Conservation (phyloP, 37 sponge, comb jelly and placozoan genomes). For the Agelas oroides region DNA sequence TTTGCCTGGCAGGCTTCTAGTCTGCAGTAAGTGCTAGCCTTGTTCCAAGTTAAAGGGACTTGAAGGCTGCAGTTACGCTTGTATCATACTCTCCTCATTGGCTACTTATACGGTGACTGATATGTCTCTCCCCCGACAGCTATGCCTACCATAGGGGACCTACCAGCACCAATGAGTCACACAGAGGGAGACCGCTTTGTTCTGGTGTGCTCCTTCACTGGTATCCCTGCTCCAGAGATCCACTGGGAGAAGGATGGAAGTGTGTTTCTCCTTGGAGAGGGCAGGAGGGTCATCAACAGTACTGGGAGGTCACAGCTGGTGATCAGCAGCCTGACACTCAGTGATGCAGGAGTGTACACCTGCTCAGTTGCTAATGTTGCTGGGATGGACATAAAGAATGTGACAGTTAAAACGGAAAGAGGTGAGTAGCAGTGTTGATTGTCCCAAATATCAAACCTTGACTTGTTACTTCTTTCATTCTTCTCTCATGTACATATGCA, state of each 20-base stretch:
- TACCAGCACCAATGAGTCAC: background rate
- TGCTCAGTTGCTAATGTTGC: slow-evolving; percentile 14
- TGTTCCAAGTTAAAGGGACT: no score
- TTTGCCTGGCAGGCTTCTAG: background rate
- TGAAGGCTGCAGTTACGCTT: no score
- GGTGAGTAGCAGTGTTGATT: background rate
- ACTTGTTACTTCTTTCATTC: no score
- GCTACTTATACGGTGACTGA: background rate
- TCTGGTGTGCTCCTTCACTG: background rate
- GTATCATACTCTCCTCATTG: background rate
- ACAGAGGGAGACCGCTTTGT: slow-evolving; percentile 6
- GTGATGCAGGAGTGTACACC: slow-evolving; percentile 23
- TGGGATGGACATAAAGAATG: background rate
- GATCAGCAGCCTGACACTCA: background rate
- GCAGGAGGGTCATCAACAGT: background rate
- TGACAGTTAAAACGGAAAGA: background rate
- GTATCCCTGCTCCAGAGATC: slow-evolving; percentile 22
- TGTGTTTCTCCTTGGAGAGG: background rate
- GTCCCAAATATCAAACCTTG: no score
- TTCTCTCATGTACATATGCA: no score
- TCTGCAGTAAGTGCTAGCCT: slow-evolving; percentile 16
- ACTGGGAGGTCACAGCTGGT: background rate
- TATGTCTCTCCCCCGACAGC: slow-evolving; percentile 19
- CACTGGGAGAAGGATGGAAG: slow-evolving; percentile 22
- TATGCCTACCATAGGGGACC: background rate